Conservation (phyloP, 1,140 invertebrate genomes). For the Rhopalosiphum maidis region DNA sequence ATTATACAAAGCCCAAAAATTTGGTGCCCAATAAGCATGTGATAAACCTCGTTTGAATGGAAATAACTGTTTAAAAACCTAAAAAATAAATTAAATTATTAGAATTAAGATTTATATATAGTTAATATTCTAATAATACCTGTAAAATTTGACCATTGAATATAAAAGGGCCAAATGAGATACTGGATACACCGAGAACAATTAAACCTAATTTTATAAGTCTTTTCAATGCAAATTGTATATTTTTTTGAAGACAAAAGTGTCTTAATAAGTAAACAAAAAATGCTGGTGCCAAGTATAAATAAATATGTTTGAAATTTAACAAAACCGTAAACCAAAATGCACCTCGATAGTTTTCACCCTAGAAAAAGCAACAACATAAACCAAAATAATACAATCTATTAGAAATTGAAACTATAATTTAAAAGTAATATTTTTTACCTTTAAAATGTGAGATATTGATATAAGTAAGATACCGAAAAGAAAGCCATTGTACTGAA, state of each 20-base stretch:
- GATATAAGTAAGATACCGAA: constrained; percentile 92
- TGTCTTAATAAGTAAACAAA: constrained; percentile 86
- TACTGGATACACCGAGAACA: constrained; percentile 74
- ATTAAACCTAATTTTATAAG: constrained; percentile 73
- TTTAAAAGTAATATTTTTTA: constrained; percentile 58
- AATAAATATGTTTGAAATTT: constrained; percentile 97
- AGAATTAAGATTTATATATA: neutral
- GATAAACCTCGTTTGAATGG: constrained; percentile 92
- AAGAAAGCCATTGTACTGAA: constrained; percentile 98
- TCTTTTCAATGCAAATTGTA: constrained; percentile 64
- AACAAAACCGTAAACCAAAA: constrained; percentile 88
- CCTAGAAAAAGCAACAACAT: constrained; percentile 64
- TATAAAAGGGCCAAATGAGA: constrained; percentile 90
- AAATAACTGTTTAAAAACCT: constrained; percentile 89
- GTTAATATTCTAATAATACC: constrained; percentile 65
- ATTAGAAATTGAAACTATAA: neutral
- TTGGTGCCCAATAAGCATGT: constrained; percentile 99
- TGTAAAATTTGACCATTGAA: constrained; percentile 73
- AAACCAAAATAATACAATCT: neutral
- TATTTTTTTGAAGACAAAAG: constrained; percentile 74
- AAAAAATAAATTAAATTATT: constrained; percentile 60
- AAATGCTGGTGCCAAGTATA: constrained; percentile 95
- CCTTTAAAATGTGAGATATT: constrained; percentile 72
- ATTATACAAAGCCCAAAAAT: constrained; percentile 98
- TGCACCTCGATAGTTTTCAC: constrained; percentile 74